Conservation (phyloP, 1,140 invertebrate species). For the Drosophila suzukii region DNA sequence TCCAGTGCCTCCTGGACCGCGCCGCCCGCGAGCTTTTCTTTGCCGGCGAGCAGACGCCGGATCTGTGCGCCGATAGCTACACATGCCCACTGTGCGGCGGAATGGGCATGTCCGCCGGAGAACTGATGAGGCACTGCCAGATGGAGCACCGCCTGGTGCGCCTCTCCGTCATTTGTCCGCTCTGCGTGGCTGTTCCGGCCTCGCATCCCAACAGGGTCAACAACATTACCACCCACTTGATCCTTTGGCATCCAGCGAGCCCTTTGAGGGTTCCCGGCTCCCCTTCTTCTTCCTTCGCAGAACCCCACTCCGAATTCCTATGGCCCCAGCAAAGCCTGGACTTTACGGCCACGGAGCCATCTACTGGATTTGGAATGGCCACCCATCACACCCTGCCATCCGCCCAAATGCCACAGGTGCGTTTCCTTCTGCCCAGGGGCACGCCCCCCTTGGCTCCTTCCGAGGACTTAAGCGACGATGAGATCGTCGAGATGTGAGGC, state of each 20-base stretch:
- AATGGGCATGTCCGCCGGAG: slow-evolving; percentile 29
- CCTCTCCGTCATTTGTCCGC: slow-evolving; percentile 53
- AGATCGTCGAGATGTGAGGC: neutral
- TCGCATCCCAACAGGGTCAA: slow-evolving; percentile 2
- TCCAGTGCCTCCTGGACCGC: slow-evolving; percentile 60
- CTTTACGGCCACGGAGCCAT: neutral
- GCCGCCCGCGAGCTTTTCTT: slow-evolving; percentile 38
- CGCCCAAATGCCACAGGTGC: slow-evolving; percentile 12
- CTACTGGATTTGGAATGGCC: neutral
- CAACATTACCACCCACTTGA: slow-evolving; percentile 36
- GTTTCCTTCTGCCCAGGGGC: slow-evolving; percentile 13
- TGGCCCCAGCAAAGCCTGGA: too few relatives aligned
- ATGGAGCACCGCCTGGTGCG: slow-evolving; percentile 8
- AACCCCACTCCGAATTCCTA: too few relatives aligned
- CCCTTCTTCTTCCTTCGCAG: too few relatives aligned
- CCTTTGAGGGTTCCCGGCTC: neutral
- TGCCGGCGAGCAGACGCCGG: slow-evolving; percentile 42
- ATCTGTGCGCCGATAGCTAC: slow-evolving; percentile 59
- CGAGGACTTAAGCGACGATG: slow-evolving; percentile 21
- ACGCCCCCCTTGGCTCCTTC: neutral
- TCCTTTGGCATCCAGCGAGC: slow-evolving; percentile 8
- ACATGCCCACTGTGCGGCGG: slow-evolving; percentile 61
- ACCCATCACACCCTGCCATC: neutral
- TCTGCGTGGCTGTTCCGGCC: slow-evolving; percentile 45
- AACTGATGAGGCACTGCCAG: slow-evolving; percentile 42